Conservation (phyloP, 2,797 vertebrate genomes). For the Pagetopsis macropterus region DNA sequence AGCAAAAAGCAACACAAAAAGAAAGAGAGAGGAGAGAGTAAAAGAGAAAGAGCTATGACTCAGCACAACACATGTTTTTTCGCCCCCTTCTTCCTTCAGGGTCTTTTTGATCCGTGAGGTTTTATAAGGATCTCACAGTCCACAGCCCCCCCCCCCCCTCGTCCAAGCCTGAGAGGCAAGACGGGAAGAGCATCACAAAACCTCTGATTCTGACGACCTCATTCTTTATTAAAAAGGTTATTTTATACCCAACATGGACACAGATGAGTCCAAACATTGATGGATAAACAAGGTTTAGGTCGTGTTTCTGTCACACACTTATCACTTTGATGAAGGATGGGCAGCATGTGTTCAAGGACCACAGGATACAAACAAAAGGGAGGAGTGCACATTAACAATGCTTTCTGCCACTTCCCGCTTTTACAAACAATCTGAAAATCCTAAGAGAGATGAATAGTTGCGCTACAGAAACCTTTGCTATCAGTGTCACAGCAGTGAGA, state of each 20-base stretch:
- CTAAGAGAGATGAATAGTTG: constrained; percentile 36
- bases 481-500: constrained; percentile 22
- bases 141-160: too few relatives aligned
- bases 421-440: constrained; percentile 36
- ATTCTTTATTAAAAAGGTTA: constrained; percentile 25
- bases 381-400: constrained; percentile 44
- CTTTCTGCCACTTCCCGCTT: constrained; percentile 20
- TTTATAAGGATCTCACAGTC: too few relatives aligned
- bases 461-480: neutral
- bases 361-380: constrained; percentile 30
- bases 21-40: constrained; percentile 21
- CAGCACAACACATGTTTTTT: constrained; percentile 43
- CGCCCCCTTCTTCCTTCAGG: constrained; percentile 49
- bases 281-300: constrained; percentile 6
- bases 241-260: constrained; percentile 31
- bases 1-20: constrained; percentile 8
- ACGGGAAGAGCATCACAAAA: constrained; percentile 37
- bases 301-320: neutral
- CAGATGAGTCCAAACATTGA: constrained; percentile 23
- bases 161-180: neutral
- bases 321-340: constrained; percentile 39
- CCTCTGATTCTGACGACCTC: constrained; percentile 25
- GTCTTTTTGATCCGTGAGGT: constrained; percentile 51
- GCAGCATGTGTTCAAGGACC: constrained; percentile 46
- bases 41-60: constrained; percentile 36